Evolutionary conservation across 2,888 invertebrate species (phyloP).

Genomic region (Hofmannophila pseudospretella): DNA sequence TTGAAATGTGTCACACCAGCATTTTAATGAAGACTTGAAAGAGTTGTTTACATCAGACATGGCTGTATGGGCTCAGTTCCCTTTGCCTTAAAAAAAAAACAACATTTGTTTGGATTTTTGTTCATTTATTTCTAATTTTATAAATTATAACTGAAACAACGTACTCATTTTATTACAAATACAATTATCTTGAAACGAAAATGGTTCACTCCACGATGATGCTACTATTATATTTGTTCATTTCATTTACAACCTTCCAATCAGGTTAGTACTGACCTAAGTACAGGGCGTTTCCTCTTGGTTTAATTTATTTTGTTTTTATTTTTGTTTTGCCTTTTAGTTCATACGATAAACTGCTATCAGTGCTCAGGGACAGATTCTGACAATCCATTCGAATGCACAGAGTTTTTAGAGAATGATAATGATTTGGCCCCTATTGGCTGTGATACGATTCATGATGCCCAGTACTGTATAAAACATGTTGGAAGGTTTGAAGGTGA

Average conservation of each 20-base stretch:
- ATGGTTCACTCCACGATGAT: constrained; percentile 25
- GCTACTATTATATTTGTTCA: constrained; percentile 23
- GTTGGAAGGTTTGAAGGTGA: constrained; percentile 94
- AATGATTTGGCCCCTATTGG: constrained; percentile 82
- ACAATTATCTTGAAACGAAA: too few relatives aligned
- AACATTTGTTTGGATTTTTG: too few relatives aligned
- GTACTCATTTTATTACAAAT: too few relatives aligned
- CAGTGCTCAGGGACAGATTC: constrained; percentile 92
- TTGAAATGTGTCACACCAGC: too few relatives aligned
- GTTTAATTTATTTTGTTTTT: constrained; percentile 16
- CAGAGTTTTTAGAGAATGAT: constrained; percentile 84
- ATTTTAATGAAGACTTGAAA: too few relatives aligned
- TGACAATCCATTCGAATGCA: constrained; percentile 87
- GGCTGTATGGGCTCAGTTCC: too few relatives aligned
- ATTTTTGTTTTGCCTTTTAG: constrained; percentile 56
- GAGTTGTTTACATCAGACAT: too few relatives aligned
- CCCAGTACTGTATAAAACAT: constrained; percentile 94
- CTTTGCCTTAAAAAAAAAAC: too few relatives aligned
- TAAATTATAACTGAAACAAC: too few relatives aligned
- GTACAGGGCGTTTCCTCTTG: constrained; percentile 36
- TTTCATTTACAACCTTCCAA: constrained; percentile 30
- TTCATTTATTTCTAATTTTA: too few relatives aligned
- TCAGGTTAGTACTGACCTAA: constrained; percentile 35
- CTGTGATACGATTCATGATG: constrained; percentile 89
- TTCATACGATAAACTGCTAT: constrained; percentile 86